Base-by-base conservation (phyloP, 2,797 vertebrate genomes). In the Gallirallus australis region DNA sequence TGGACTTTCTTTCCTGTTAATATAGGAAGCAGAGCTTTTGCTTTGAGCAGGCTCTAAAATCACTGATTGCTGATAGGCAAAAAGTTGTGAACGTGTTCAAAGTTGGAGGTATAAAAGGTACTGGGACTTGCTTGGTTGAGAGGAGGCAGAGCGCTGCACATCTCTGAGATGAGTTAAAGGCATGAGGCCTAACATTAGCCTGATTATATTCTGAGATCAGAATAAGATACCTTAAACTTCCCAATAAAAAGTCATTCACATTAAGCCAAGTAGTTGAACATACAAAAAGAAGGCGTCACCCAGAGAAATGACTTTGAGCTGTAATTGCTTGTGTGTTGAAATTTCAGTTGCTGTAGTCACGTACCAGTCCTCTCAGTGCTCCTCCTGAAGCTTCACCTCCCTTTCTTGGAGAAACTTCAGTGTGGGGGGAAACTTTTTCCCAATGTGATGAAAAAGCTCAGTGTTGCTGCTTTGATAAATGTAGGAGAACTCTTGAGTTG, bases 101-200 rank as follows among this genome's bases (percentile, higher is more conserved):
- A 53, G 15, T 6, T 66, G 27, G 52, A 80, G 18, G 11, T 59
- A 19, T 23, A 39, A 12, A 48, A 76, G 9, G 27, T 86, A 8
- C 2, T 3, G 66, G 39, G 70, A 54, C 17, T 39, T 50, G 4
- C 0, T 52, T 91, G 11, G 14, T 73, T 0, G 1, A 59, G 60
- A 6, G 9, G 18, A 73, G 15, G 10, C 30, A 45, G 57, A 48
- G 45, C 27, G 5, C 33, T 84, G 20, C 27, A 31, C 13, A 24
- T 18, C 8, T 77, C 18, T 72, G 39, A 71, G n/a, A 47, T 20
- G 21, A 54, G 31, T 48, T 64, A 68, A 83, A 83, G 60, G 5
- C 39, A 24, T 6, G 47, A 70, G 31, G 19, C 23, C 40, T 86
- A 7, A 83, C 69, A 70, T 53, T 23, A 47, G 52, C 50, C 15